Evolutionary conservation across 92 coral and sea anemone genomes (phyloP), one percentile per base, ranked within the genome.

Genomic region (Porites rus): DNA sequence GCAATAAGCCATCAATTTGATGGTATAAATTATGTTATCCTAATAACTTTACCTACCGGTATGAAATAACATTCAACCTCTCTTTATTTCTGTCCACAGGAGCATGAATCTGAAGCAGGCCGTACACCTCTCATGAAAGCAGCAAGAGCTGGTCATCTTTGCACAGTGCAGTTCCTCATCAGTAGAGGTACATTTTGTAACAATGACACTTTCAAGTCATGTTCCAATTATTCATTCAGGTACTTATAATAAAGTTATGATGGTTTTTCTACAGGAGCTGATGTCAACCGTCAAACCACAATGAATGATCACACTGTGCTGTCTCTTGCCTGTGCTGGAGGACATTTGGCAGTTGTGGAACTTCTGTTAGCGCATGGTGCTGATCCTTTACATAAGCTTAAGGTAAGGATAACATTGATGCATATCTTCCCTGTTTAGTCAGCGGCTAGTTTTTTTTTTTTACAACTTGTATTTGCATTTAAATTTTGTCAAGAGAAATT

Each of bases 321-420:
- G 83, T 97, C 99, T 14, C 92, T 97, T 89, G 99, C 99, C 73
- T 97, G 99, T 80, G 99, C 99, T 82, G 99, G 99, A 53, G 99
- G 99, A 0, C 98, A 97, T 76, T 82, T 95, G 11, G 97, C 99
- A 83, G 99, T 97, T 64, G 99, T 97, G 3, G 99, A 97, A 83
- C 85, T 97, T 16, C 91, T 97, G 17, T 90, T 97, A 20, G 97
- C 97, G 2, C 98, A 97, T 90, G 98, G 98, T 7, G 99, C 99
- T 50, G 94, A 97, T 85, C 98, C 98, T 9, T 94, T 92, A 75
- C 99, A 97, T 64, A 93, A 92, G 58, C 95, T 97, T 11, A 97
- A 97, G 99, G 99, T 96, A 59, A 54, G 82, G 46, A 38, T 38
- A 31, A 14, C 58, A 51, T 10, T 38, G 56, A 56, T 56, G 61